Evolutionary conservation across 2,888 invertebrate genomes (phyloP).

Genomic region (Leptopterna dolabrata): DNA sequence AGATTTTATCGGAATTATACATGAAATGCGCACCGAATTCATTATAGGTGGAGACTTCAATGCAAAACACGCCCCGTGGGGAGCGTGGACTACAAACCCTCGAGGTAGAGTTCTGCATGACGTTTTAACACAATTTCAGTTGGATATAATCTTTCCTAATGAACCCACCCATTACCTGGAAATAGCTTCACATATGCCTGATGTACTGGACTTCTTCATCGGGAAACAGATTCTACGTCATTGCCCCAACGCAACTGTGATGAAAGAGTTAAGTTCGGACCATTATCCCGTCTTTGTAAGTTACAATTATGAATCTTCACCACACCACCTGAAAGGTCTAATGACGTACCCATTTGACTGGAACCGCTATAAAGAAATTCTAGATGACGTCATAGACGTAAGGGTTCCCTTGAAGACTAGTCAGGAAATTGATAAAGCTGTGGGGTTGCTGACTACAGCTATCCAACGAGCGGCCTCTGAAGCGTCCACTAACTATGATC

Average conservation of each 20-base stretch:
- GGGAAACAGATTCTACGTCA: neutral
- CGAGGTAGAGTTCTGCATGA: too few relatives aligned
- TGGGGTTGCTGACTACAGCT: neutral
- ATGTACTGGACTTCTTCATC: conserved; percentile 10
- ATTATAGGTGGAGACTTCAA: neutral
- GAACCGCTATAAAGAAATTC: neutral
- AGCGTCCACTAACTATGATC: neutral
- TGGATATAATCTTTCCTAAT: neutral
- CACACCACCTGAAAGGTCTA: neutral
- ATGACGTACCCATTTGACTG: neutral
- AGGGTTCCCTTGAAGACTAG: neutral
- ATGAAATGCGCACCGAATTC: neutral
- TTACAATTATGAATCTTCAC: neutral
- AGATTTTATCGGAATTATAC: neutral
- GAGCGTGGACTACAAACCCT: neutral
- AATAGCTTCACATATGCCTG: neutral
- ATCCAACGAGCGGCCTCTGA: neutral
- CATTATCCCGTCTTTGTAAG: neutral
- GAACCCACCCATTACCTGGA: neutral
- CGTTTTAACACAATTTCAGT: too few relatives aligned
- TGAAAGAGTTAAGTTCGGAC: neutral
- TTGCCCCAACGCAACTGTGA: neutral
- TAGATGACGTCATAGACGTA: neutral
- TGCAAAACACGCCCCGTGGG: neutral
- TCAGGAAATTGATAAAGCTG: neutral